Evolutionary conservation across 2,888 invertebrate species (phyloP), one percentile per base, ranked within the genome.

Genomic region (Lottia gigantea): DNA sequence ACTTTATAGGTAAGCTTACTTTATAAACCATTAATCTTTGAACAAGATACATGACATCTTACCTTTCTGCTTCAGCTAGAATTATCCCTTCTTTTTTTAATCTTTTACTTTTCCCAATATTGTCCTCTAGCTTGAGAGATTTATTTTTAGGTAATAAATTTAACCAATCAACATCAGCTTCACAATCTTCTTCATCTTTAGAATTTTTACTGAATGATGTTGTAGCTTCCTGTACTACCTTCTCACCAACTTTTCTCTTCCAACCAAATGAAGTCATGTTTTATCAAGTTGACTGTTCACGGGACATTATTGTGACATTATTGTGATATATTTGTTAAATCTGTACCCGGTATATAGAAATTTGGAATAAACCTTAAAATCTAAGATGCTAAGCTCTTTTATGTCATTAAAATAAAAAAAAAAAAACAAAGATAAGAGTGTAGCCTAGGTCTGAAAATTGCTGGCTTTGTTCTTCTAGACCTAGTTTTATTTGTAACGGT

Each of bases 1-100:
- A n/a, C n/a, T n/a, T n/a, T n/a, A n/a, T n/a, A n/a, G n/a, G n/a
- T n/a, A n/a, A n/a, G n/a, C n/a, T n/a, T n/a, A n/a, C n/a, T n/a
- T n/a, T n/a, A n/a, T n/a, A n/a, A n/a, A n/a, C n/a, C n/a, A n/a
- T n/a, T n/a, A n/a, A n/a, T n/a, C n/a, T n/a, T n/a, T n/a, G n/a
- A n/a, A n/a, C n/a, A n/a, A n/a, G n/a, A n/a, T n/a, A n/a, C n/a
- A n/a, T n/a, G n/a, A n/a, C n/a, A n/a, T n/a, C n/a, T 26, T 67
- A 87, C 88, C 88, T 85, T 67, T 87, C 85, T 68, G 85, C 80
- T 63, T 83, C 83, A n/a, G 87, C 87, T 46, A 88, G 74, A 7
- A 80, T 71, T 25, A 79, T 69, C 23, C 87, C 88, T 74, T 88
- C 88, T 26, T 82, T 74, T n/a, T 79, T 78, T 15, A 87, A 76